These are phyloP conservation scores for Pan troglodytes DNA, from an alignment of 2,113 vertebrate species.

Conservation along the genomic window DNA sequence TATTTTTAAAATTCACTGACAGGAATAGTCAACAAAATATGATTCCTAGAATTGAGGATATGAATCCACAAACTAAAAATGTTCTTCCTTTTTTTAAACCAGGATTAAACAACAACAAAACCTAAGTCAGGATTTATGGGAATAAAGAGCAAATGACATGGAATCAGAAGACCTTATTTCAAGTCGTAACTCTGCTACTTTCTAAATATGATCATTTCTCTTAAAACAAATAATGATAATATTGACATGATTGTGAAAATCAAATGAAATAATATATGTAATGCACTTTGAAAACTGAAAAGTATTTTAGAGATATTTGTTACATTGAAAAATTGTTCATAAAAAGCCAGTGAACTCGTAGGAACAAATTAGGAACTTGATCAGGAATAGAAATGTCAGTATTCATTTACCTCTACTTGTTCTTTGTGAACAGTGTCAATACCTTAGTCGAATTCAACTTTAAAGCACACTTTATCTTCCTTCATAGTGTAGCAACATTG, in stretches of 20 bases:
- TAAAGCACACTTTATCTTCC: not conserved
- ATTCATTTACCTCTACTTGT: not conserved
- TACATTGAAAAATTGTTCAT: not conserved
- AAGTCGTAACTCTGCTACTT: not conserved
- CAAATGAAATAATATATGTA: not conserved
- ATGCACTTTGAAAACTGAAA: not conserved
- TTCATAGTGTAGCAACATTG: not conserved
- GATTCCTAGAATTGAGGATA: not conserved
- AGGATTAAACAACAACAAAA: not conserved
- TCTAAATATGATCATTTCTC: not conserved
- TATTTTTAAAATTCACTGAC: not conserved
- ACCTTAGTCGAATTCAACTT: not conserved
- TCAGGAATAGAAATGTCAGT: not conserved
- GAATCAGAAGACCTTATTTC: not conserved
- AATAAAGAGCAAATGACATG: not conserved
- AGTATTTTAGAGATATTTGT: not conserved
- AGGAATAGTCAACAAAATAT: not conserved
- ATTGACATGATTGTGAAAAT: not conserved
- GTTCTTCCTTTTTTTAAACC: not conserved
- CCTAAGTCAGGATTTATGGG: not conserved
- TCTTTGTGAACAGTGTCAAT: not conserved
- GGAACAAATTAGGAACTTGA: not conserved
- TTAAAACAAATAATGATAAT: slow-evolving; percentile 6
- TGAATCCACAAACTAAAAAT: not conserved
- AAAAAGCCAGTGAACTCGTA: not conserved